Evolutionary conservation across 2,113 vertebrate species (phyloP).

Genomic region (Sebastes fasciatus): DNA sequence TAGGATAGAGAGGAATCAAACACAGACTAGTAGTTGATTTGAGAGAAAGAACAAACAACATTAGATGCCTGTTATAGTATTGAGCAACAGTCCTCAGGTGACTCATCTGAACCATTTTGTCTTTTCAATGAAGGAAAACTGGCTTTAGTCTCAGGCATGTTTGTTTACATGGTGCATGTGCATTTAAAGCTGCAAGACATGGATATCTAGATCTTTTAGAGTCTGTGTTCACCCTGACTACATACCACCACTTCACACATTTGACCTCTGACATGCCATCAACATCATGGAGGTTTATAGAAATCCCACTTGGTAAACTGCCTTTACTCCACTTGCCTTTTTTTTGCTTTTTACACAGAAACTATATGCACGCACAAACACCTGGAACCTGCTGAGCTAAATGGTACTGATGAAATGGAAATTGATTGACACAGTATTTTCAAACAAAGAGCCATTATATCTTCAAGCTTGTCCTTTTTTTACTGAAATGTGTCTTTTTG

Average conservation of each 20-base stretch:
- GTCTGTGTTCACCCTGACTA: constrained; percentile 25
- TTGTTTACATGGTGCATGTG: constrained; percentile 52
- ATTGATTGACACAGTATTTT: constrained; percentile 45
- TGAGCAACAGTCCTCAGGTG: constrained; percentile 74
- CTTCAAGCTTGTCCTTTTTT: constrained; percentile 67
- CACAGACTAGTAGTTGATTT: constrained; percentile 23
- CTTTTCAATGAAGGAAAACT: constrained; percentile 39
- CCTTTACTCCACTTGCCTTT: constrained; percentile 69
- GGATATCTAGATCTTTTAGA: constrained; percentile 21
- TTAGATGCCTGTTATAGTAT: constrained; percentile 47
- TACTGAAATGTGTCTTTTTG: constrained; percentile 62
- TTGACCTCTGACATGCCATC: constrained; percentile 18
- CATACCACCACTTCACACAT: constrained; percentile 26
- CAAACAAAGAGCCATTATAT: constrained; percentile 53
- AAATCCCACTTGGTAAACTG: constrained; percentile 54
- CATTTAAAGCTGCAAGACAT: constrained; percentile 49
- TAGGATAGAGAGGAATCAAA: constrained; percentile 53
- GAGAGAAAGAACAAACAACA: constrained; percentile 42
- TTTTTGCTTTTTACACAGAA: constrained; percentile 51
- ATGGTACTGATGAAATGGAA: constrained; percentile 37
- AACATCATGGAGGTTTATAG: constrained; percentile 7
- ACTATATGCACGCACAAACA: constrained; percentile 60
- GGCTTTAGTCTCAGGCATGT: constrained; percentile 60
- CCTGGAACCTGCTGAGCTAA: constrained; percentile 47
- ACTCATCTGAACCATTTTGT: constrained; percentile 68